Percentiles rank a stretch among this genome's conserved stretches.
Conservation (phyloP, 1,140 invertebrate species). For the Rhyzopertha dominica region DNA sequence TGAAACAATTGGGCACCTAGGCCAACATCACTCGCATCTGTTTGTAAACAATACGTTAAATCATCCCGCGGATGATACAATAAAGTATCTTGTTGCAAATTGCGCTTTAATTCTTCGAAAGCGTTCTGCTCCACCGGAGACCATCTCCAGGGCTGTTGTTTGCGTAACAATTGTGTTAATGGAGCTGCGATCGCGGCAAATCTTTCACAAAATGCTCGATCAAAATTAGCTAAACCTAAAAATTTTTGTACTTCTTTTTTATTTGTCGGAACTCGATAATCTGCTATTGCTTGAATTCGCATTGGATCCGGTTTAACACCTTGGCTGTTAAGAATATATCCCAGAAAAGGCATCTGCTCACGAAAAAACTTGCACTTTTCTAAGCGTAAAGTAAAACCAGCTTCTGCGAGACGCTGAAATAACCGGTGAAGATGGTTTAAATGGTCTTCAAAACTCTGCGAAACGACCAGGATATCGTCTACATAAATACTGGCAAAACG, state of each 20-base stretch:
- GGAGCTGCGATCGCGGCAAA: slow-evolving; percentile 7
- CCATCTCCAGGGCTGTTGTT: too few relatives aligned
- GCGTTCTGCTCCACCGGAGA: too few relatives aligned
- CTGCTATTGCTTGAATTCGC: slow-evolving; percentile 4
- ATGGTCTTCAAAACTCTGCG: slow-evolving; percentile 2
- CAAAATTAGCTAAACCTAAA: slow-evolving; percentile 9
- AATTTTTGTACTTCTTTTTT: slow-evolving; percentile 1
- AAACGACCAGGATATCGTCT: neutral
- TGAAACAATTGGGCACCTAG: slow-evolving; percentile 4
- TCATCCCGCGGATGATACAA: slow-evolving; percentile 8
- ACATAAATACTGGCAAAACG: neutral
- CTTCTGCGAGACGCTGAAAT: neutral
- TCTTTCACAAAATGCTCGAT: slow-evolving; percentile 4
- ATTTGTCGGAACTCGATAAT: slow-evolving; percentile 2
- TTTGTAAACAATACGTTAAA: slow-evolving; percentile 1
- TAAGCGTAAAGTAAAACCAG: slow-evolving; percentile 2
- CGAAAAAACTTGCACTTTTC: slow-evolving; percentile 1
- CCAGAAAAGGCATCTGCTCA: slow-evolving; percentile 5
- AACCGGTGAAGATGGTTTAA: neutral
- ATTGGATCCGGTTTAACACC: slow-evolving; percentile 2
- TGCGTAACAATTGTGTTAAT: neutral
- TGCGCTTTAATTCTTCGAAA: neutral
- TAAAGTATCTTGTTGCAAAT: neutral
- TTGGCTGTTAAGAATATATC: neutral
- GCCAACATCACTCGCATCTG: slow-evolving; percentile 1